Conservation (phyloP, 2,888 invertebrate species). For the Drosophila aldrichi region DNA sequence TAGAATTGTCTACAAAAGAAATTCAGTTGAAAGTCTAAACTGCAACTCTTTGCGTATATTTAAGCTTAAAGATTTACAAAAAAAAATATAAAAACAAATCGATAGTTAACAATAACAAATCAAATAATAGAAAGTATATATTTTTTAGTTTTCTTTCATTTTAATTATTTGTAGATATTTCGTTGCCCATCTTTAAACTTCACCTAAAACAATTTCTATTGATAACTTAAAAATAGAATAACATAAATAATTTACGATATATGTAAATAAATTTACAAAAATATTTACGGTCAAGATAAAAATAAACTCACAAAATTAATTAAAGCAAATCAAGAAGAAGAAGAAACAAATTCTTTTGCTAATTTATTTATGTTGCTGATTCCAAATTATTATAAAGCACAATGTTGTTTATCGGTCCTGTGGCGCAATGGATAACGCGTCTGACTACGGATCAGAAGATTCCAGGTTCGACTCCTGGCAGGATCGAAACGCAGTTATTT, state of each 20-base stretch:
- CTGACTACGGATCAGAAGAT: conserved; percentile 85
- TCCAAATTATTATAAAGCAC: neutral
- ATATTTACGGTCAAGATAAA: neutral
- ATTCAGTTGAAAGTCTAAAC: neutral
- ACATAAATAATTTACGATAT: no score
- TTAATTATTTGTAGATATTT: neutral
- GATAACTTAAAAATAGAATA: no score
- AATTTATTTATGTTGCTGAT: neutral
- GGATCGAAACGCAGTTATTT: conserved; percentile 65
- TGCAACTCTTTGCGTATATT: neutral
- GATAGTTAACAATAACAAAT: no score
- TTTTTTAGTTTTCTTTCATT: no score
- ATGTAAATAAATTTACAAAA: neutral
- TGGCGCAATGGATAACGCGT: conserved; percentile 85
- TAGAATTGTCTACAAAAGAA: neutral
- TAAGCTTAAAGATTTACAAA: no score
- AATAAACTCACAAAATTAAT: neutral
- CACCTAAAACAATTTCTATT: no score
- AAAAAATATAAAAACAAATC: no score
- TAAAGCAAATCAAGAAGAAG: neutral
- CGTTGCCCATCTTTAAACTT: no score
- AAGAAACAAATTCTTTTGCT: neutral
- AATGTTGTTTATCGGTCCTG: conserved; percentile 61
- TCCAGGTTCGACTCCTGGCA: conserved; percentile 85
- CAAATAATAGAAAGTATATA: no score